A percentile compares a stretch with the other conserved stretches of the same genome.
These are phyloP conservation scores for Verasper variegatus DNA, from an alignment of 2,113 vertebrate species.

Conservation along the genomic window DNA sequence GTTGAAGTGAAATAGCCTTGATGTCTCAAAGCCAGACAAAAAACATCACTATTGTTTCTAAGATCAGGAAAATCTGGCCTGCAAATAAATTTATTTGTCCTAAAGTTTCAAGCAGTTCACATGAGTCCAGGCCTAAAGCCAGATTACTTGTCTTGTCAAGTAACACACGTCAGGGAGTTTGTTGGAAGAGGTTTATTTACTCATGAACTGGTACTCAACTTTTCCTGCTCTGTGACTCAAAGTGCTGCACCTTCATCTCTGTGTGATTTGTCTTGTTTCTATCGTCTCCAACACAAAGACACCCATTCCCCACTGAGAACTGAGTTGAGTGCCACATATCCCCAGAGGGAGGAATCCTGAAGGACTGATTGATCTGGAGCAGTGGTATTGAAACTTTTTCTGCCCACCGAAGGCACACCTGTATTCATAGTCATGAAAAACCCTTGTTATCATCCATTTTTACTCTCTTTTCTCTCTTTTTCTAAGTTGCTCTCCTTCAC, in stretches of 20 bases:
- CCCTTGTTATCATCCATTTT: too few species aligned
- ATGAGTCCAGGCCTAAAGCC: background rate
- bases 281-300: background rate
- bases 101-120: background rate
- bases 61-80: background rate
- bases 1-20: conserved; percentile 1
- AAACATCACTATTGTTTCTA: background rate
- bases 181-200: conserved; percentile 9
- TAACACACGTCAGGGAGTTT: background rate
- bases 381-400: background rate
- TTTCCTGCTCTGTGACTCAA: background rate
- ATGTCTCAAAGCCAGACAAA: conserved; percentile 13
- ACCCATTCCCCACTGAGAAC: background rate
- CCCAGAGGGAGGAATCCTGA: background rate
- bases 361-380: background rate
- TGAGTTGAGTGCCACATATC: background rate
- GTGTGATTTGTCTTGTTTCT: conserved; percentile 11
- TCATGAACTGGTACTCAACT: background rate
- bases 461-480: too few species aligned
- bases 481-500: too few species aligned
- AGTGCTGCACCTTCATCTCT: background rate
- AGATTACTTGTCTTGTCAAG: background rate
- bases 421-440: too few species aligned
- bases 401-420: too few species aligned
- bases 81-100: background rate